Base-by-base conservation (phyloP, 2,888 invertebrate species). In the Pyrgus malvae region DNA sequence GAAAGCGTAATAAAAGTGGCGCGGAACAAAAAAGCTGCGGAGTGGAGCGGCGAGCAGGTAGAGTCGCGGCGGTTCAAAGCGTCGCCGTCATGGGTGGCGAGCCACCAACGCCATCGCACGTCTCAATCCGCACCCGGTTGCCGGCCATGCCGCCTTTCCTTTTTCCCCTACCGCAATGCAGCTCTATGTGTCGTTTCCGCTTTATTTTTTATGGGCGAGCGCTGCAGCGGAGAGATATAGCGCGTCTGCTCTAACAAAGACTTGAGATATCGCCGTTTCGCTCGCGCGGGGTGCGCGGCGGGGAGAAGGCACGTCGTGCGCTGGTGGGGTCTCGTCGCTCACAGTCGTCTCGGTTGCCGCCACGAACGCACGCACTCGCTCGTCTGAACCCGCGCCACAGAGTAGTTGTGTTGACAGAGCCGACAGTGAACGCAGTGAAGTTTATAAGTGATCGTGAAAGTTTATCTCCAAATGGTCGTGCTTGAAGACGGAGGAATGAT, bases 401-500 rank as follows among this genome's bases (percentile, higher is more conserved):
- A 84, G 74, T 74, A 84, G 73, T 83, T 76, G 72, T 73, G 74
- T 76, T 78, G 75, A 70, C 69, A 80, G 78, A 82, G 74, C 74
- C 74, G 72, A 78, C 79, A 58, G 84, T 81, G 82, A 80, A 76
- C 74, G 68, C 78, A 74, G 88, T 89, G 77, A 80, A 87, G 80
- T 87, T 86, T 74, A 70, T 58, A 72, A 72, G 79, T 78, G 76
- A 74, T 72, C 72, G 75, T 75, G 70, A 76, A 82, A 87, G 86
- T 90, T 88, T 50, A 71, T 76, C 80, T 87, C 84, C 87, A 90
- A 90, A 97, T 97, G 97, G 96, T 96, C 92, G 96, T 97, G 85
- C 93, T 97, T 90, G 96, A 97, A 93, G 95, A 95, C 91, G 94
- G 95, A 91, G 95, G 94, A 92, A 95, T 97, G 93, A 93, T 96